Evolutionary conservation across 2,113 vertebrate genomes (phyloP).

Genomic region (Bothrops jararaca): DNA sequence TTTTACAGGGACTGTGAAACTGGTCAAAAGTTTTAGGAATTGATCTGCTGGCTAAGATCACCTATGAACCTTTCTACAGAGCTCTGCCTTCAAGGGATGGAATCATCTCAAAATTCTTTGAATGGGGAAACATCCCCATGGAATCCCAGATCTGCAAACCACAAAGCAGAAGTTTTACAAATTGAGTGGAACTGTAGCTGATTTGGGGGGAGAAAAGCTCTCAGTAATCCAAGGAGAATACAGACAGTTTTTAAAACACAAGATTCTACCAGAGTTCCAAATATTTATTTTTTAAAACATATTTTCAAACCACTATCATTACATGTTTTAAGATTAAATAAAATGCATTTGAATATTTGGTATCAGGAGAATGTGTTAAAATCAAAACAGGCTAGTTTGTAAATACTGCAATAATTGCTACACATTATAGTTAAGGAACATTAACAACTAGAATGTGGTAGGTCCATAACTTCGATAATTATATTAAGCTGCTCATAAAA

Average conservation of each 20-base stretch:
- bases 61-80: neutral
- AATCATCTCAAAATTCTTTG: neutral
- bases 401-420: constrained; percentile 3
- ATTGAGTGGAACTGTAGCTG: neutral
- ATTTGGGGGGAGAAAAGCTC: neutral
- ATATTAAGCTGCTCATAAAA: constrained; percentile 32
- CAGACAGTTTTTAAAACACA: neutral
- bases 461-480: constrained; percentile 14
- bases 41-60: neutral
- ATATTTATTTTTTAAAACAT: neutral
- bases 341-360: neutral
- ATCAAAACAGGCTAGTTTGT: neutral
- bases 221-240: neutral
- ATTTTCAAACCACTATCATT: neutral
- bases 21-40: neutral
- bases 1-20: neutral
- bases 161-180: neutral
- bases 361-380: neutral
- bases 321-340: neutral
- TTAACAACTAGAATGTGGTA: neutral
- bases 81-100: neutral
- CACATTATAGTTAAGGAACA: constrained; percentile 25
- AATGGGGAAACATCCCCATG: neutral
- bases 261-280: neutral
- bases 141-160: neutral